phyloP scores from a whole-genome alignment of 2,888 invertebrate genomes.

The Drosophila hawaiiensis region DNA sequence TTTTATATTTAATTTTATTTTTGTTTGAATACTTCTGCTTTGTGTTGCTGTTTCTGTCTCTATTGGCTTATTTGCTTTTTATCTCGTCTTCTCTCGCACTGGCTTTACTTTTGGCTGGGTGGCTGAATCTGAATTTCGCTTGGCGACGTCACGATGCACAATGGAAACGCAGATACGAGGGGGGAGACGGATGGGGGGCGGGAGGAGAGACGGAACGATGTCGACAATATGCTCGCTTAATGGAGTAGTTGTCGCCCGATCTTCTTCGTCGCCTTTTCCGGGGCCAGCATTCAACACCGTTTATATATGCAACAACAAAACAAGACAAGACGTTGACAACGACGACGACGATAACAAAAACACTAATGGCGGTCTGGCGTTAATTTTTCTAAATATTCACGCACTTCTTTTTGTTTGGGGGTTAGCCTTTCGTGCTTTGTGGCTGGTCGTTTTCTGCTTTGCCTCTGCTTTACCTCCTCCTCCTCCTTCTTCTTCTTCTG shows the following conservation, averaged over 20 bases:
- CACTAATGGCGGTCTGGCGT: conserved; percentile 69
- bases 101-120: conserved; percentile 58
- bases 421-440: conserved; percentile 72
- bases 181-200: conserved; percentile 9
- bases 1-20: conserved; percentile 38
- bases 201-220: conserved; percentile 40
- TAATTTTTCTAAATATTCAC: conserved; percentile 77
- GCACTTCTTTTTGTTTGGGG: conserved; percentile 67
- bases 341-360: conserved; percentile 62
- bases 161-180: conserved; percentile 28
- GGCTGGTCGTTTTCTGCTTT: conserved; percentile 63
- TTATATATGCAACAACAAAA: conserved; percentile 45
- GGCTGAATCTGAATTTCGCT: conserved; percentile 63
- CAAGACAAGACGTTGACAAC: conserved; percentile 41
- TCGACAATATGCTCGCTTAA: conserved; percentile 67
- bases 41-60: conserved; percentile 52
- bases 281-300: conserved; percentile 59
- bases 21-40: conserved; percentile 47
- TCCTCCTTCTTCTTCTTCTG: conserved; percentile 45
- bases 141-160: conserved; percentile 67
- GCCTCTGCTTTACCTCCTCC: conserved; percentile 30
- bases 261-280: conserved; percentile 54
- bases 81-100: conserved; percentile 39
- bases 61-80: conserved; percentile 42
- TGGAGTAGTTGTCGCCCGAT: conserved; percentile 66